Evolutionary conservation across 1,140 invertebrate genomes (phyloP).

Genomic region (Himalopsyche phryganea): DNA sequence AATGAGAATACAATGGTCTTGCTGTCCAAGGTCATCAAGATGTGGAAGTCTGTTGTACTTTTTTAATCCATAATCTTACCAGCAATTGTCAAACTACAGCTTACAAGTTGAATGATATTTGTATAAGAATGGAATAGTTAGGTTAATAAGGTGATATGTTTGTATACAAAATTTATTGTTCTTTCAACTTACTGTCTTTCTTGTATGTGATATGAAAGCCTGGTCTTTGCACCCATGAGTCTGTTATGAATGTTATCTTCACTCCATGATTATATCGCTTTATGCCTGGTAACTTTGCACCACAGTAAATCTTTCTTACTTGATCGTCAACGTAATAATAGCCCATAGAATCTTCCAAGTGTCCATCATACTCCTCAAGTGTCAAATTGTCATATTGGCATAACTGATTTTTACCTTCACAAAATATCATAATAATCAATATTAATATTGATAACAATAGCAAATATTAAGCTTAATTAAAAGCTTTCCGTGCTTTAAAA

Average conservation of each 20-base stretch:
- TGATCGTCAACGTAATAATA: too few relatives aligned
- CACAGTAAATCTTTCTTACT: conserved; percentile 42
- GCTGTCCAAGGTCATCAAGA: too few relatives aligned
- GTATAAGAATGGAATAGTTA: too few relatives aligned
- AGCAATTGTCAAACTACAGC: too few relatives aligned
- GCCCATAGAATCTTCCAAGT: too few relatives aligned
- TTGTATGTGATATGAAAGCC: conserved; percentile 47
- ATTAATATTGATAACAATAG: neutral
- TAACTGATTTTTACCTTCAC: conserved; percentile 12
- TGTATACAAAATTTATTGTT: too few relatives aligned
- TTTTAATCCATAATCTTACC: too few relatives aligned
- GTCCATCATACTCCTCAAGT: conserved; percentile 5
- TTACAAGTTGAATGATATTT: too few relatives aligned
- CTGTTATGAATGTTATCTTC: conserved; percentile 40
- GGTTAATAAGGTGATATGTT: too few relatives aligned
- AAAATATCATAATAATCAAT: neutral
- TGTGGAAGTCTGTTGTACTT: too few relatives aligned
- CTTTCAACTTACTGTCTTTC: conserved; percentile 37
- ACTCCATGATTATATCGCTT: conserved; percentile 37
- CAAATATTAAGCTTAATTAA: neutral
- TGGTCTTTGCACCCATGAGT: conserved; percentile 38
- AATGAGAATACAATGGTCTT: too few relatives aligned
- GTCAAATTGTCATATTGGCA: conserved; percentile 58
- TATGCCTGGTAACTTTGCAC: conserved; percentile 37
- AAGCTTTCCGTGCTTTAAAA: too few relatives aligned